Evolutionary conservation across 1,140 invertebrate species (phyloP), one percentile per base, ranked within the genome.

Genomic region (Achroia grisella): DNA sequence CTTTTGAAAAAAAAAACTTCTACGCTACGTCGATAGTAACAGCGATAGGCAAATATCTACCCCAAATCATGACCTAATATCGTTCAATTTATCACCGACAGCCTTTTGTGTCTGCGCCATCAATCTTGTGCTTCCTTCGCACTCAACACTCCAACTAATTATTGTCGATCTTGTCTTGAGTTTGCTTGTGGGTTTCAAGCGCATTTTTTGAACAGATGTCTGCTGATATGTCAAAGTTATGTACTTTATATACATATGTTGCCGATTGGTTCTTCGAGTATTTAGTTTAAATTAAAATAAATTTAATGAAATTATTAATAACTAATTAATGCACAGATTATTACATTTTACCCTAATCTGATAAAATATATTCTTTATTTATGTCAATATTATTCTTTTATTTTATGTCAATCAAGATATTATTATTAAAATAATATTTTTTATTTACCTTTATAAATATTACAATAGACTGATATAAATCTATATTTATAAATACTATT

Each of bases 31-130:
- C 60, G 56, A 62, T 56, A 61, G 46, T 66, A 62, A 51, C 45
- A 48, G 49, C 56, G 71, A 80, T 80, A 80, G 71, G 79, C 76
- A 79, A 81, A 83, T 77, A 67, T 57, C 63, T 61, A 34, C 46
- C 63, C 56, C 58, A 60, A 82, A 79, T 82, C 71, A 79, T 81
- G 75, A 81, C 73, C 76, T 80, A 76, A 81, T 81, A 80, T 80
- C 66, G 62, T 58, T 73, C 67, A 79, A 80, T 83, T 80, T 75
- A 83, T 83, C 76, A 80, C 74, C 62, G 74, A 71, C 72, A 80
- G 65, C 80, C 76, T 73, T 79, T 77, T 70, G 69, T 76, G 66
- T 60, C 65, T 47, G 29, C 41, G 60, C 64, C 71, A 80, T 80
- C 76, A 83, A 80, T 83, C 79, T 83, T 71, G 54, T 56, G 68